phyloP scores from a whole-genome alignment of 92 coral and sea anemone species.

The Parazoanthus atlanticus region DNA sequence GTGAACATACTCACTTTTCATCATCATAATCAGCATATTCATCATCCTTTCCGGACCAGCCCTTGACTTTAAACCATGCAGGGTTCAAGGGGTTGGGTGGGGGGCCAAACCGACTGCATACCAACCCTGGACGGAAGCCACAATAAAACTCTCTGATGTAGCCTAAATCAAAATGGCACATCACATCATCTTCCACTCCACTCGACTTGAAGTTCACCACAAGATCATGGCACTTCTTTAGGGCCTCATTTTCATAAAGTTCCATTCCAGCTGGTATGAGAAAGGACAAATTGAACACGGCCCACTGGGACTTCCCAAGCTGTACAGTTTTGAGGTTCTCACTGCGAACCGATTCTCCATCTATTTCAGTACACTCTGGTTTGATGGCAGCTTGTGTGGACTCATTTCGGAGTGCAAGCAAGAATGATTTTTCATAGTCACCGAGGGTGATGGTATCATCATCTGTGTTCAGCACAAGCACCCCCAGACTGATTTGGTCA shows the following conservation, averaged over 20 bases:
- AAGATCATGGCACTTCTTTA: conserved; percentile 25
- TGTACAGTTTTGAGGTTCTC: conserved; percentile 8
- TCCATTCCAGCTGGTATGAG: conserved; percentile 18
- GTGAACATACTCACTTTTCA: conserved; percentile 28
- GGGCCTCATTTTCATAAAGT: conserved; percentile 33
- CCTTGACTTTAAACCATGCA: conserved; percentile 23
- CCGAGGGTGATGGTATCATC: conserved; percentile 1
- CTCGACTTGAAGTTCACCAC: background rate
- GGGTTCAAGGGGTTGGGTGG: conserved; percentile 23
- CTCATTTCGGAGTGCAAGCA: conserved; percentile 7
- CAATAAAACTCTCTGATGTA: conserved; percentile 17
- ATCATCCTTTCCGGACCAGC: background rate
- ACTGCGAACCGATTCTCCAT: conserved; percentile 11
- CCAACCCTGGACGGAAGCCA: conserved; percentile 25
- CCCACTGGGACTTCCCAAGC: conserved; percentile 20
- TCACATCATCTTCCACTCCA: conserved; percentile 19
- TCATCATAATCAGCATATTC: conserved; percentile 32
- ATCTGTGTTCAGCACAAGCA: background rate
- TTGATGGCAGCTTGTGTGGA: background rate
- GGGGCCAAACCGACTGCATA: conserved; percentile 16
- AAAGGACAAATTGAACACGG: background rate
- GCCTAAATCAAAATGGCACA: conserved; percentile 18
- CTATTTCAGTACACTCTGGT: conserved; percentile 23
- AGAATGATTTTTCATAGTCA: conserved; percentile 10
- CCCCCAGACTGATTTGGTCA: background rate